Percentiles rank a stretch among this genome's conserved stretches.
Evolutionary conservation across 2,888 invertebrate species (phyloP).

Genomic region (Dryocosmus kuriphilus): DNA sequence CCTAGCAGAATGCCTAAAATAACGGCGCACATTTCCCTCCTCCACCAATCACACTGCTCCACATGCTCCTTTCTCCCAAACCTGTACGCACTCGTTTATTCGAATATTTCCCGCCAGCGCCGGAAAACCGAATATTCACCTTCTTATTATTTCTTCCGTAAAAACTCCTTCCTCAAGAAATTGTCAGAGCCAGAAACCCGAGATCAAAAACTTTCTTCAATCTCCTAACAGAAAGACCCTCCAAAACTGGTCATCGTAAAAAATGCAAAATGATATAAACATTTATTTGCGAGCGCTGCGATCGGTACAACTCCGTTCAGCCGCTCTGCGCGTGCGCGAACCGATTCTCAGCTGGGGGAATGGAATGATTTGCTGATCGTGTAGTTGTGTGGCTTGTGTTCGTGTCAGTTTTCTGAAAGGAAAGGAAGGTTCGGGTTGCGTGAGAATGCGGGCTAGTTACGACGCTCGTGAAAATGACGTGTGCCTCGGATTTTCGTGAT

Average conservation of each 20-base stretch:
- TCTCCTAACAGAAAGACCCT: not conserved
- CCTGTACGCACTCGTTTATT: conserved; percentile 26
- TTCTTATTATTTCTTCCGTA: not conserved
- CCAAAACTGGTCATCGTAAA: not conserved
- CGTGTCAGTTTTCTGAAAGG: conserved; percentile 65
- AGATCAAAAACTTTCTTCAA: not conserved
- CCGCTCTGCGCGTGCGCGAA: conserved; percentile 58
- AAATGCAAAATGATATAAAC: not conserved
- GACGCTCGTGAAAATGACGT: conserved; percentile 65
- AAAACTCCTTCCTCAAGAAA: not conserved
- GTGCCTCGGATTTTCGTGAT: conserved; percentile 63
- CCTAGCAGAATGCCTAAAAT: conserved; percentile 74
- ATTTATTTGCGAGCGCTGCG: not conserved
- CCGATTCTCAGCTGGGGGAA: conserved; percentile 3
- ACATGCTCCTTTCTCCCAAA: conserved; percentile 76
- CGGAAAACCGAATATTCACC: not conserved
- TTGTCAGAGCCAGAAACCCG: not conserved
- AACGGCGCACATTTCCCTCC: conserved; percentile 69
- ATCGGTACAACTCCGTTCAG: conserved; percentile 49
- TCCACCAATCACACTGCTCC: conserved; percentile 78
- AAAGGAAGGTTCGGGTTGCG: conserved; percentile 65
- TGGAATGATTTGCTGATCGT: conserved; percentile 62
- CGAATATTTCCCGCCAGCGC: conserved; percentile 20
- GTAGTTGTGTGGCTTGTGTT: conserved; percentile 42
- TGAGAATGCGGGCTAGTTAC: conserved; percentile 49